Conservation (phyloP, 2,113 vertebrate species). For the Heteronetta atricapilla region DNA sequence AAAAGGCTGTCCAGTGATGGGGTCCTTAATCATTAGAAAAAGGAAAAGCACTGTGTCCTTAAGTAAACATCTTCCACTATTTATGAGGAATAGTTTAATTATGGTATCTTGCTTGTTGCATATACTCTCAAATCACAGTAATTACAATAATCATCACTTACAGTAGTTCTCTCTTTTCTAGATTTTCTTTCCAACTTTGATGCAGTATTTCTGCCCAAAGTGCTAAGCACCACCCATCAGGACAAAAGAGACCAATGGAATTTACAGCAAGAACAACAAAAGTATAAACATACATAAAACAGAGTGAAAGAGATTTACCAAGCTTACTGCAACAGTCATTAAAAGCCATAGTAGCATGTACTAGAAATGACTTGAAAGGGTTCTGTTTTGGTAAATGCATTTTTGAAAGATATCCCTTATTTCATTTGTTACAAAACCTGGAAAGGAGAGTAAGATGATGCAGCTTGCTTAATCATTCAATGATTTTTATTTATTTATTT, state of each 20-base stretch:
- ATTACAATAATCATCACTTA: not conserved
- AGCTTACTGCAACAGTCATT: not conserved
- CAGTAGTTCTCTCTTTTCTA: not conserved
- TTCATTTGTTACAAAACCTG: slow-evolving; percentile 15
- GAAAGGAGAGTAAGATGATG: not conserved
- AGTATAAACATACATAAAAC: not conserved
- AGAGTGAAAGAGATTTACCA: not conserved
- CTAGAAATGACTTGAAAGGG: not conserved
- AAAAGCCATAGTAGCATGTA: not conserved
- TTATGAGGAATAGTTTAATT: not conserved
- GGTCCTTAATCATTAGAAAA: not conserved
- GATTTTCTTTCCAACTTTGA: not conserved
- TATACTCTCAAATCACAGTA: not conserved
- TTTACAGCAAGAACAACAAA: not conserved
- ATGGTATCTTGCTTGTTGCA: not conserved
- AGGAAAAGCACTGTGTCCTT: not conserved
- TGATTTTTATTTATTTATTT: not conserved
- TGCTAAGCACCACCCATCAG: not conserved
- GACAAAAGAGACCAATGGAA: not conserved
- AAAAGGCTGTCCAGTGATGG: not conserved
- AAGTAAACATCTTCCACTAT: not conserved
- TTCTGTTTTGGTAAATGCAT: slow-evolving; percentile 6
- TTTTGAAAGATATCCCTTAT: slow-evolving; percentile 7
- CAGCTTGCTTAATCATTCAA: slow-evolving; percentile 8
- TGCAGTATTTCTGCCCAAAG: not conserved